phyloP scores from a whole-genome alignment of 2,888 invertebrate species.

The Harpalus rubripes region DNA sequence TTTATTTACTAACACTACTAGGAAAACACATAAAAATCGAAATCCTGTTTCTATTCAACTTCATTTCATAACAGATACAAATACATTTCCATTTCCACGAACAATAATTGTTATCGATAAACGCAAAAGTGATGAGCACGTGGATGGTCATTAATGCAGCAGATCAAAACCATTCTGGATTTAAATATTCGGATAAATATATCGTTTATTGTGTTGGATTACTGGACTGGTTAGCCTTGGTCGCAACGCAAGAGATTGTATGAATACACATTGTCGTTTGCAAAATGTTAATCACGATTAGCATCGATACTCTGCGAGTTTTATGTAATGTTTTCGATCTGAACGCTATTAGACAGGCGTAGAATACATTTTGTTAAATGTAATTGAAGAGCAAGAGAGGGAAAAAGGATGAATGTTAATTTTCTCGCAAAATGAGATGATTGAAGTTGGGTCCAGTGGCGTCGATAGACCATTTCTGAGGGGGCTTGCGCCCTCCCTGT shows the following conservation, averaged over 20 bases:
- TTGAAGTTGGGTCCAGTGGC: no score
- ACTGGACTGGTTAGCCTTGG: constrained; percentile 51
- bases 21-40: constrained; percentile 28
- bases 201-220: constrained; percentile 17
- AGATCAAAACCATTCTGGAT: constrained; percentile 11
- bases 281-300: constrained; percentile 62
- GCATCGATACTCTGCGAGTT: constrained; percentile 29
- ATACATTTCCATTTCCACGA: constrained; percentile 19
- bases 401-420: no score
- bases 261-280: constrained; percentile 57
- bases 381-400: no score
- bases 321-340: background rate
- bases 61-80: background rate
- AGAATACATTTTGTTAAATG: background rate
- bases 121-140: constrained; percentile 31
- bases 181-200: constrained; percentile 6
- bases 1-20: constrained; percentile 3
- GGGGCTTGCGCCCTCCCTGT: no score
- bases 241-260: constrained; percentile 39
- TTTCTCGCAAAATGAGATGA: no score
- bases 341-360: background rate
- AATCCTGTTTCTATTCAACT: constrained; percentile 15
- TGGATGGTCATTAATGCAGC: constrained; percentile 17
- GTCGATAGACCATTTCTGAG: no score
- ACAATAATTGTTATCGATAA: constrained; percentile 51